These are phyloP conservation scores for Plebejus anna DNA, from an alignment of 2,888 invertebrate genomes.

Conservation along the genomic window DNA sequence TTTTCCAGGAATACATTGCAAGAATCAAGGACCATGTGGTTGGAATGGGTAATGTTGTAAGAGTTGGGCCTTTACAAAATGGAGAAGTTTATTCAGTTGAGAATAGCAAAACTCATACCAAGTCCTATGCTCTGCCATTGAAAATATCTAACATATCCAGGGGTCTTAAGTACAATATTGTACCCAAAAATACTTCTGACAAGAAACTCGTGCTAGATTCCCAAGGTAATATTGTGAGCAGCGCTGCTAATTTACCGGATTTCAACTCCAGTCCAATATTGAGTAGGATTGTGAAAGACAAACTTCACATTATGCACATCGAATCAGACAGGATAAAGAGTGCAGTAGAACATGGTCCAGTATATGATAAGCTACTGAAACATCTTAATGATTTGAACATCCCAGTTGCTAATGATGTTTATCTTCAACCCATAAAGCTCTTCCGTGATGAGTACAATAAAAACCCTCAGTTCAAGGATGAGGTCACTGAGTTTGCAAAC, in stretches of 20 bases:
- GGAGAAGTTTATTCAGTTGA: slow-evolving; percentile 69
- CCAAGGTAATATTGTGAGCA: slow-evolving; percentile 73
- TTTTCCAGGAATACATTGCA: slow-evolving; percentile 70
- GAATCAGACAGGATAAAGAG: slow-evolving; percentile 80
- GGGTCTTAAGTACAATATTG: slow-evolving; percentile 72
- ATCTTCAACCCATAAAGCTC: slow-evolving; percentile 76
- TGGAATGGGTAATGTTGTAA: slow-evolving; percentile 85
- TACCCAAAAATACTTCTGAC: slow-evolving; percentile 73
- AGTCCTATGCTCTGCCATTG: slow-evolving; percentile 71
- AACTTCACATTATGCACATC: slow-evolving; percentile 74
- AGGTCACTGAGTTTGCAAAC: slow-evolving; percentile 73
- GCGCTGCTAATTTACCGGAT: slow-evolving; percentile 70
- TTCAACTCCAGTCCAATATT: slow-evolving; percentile 72
- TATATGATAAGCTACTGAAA: slow-evolving; percentile 79
- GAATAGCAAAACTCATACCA: slow-evolving; percentile 66
- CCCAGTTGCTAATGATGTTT: slow-evolving; percentile 72
- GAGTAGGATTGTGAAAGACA: slow-evolving; percentile 72
- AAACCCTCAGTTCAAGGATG: slow-evolving; percentile 77
- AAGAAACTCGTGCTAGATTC: slow-evolving; percentile 72
- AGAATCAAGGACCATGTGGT: slow-evolving; percentile 84
- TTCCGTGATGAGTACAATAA: slow-evolving; percentile 77
- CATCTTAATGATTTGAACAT: slow-evolving; percentile 76
- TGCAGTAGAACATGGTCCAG: slow-evolving; percentile 79
- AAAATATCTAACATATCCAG: slow-evolving; percentile 72
- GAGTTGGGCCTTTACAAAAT: slow-evolving; percentile 78